Evolutionary conservation across 2,888 invertebrate species (phyloP), one percentile per base, ranked within the genome.

Genomic region (Drosophila subsilvestris): DNA sequence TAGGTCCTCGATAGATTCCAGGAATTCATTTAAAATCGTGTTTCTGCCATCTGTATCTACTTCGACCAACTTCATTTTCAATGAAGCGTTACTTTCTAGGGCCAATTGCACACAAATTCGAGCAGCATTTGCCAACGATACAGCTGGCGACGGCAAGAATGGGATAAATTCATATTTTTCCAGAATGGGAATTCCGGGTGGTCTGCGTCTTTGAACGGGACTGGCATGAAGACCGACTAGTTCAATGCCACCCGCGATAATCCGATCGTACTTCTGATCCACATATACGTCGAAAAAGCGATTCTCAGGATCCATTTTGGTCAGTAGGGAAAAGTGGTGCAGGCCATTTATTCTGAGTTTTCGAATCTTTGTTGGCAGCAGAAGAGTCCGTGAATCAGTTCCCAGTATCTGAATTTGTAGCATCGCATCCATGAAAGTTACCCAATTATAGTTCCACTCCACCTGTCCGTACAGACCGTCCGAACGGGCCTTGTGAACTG

Each of bases 341-440:
- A 90, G 92, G 0, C 95, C 95, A 83, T 96, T 94, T 47, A 97
- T 95, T 17, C 94, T 93, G 0, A 96, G 90, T 82, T 94, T 95
- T 80, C 95, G 94, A 32, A 97, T 95, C 60, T 95, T 94, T 0
- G 96, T 96, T 0, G 97, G 97, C 0, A 97, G 94, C 83, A 95
- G 93, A 4, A 97, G 93, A 3, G 95, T 94, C 27, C 96, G 93
- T 0, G 95, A 94, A 75, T 95, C 95, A 63, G 95, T 93, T 27
- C 95, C 94, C 27, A 97, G 90, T 54, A 97, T 95, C 81, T 95
- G 94, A 82, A 96, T 94, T 91, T 98, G 98, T 14, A 98, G 93
- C 95, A 98, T 95, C 42, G 96, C 96, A 92, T 98, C 98, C 93
- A 98, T 94, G 91, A 97, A 97, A 3, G 96, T 94, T 8, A 96